These are phyloP conservation scores for Sinocyclocheilus anophthalmus DNA, from an alignment of 2,113 vertebrate genomes.

Conservation along the genomic window DNA sequence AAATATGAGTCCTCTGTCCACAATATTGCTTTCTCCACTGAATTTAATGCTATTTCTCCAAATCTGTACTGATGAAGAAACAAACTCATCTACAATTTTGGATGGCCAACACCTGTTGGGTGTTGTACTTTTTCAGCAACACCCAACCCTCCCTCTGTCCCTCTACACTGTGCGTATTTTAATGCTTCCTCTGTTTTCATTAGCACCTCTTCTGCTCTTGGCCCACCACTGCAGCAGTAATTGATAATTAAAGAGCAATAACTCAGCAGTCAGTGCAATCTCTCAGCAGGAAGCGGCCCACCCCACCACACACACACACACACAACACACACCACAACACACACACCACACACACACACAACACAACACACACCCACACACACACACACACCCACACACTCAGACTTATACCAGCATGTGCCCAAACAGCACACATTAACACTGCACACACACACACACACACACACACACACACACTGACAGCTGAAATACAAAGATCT, in stretches of 20 bases:
- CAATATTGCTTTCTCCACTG: neutral
- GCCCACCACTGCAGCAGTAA: slow-evolving; percentile 65
- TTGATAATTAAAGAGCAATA: slow-evolving; percentile 84
- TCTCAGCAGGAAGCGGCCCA: slow-evolving; percentile 70
- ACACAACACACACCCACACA: neutral
- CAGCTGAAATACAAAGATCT: neutral
- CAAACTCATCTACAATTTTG: neutral
- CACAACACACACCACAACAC: neutral
- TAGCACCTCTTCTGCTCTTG: slow-evolving; percentile 74
- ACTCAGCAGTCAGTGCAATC: slow-evolving; percentile 80
- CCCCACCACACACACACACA: slow-evolving; percentile 49
- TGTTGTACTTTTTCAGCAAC: neutral
- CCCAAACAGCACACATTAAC: neutral
- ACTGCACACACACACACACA: slow-evolving; percentile 20
- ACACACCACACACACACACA: no score
- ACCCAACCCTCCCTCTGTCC: neutral
- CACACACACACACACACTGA: slow-evolving; percentile 8
- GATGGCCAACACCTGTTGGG: neutral
- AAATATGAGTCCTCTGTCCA: neutral
- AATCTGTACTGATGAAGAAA: neutral
- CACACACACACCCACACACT: neutral
- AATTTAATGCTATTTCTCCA: neutral
- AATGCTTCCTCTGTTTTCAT: slow-evolving; percentile 78
- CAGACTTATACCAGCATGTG: neutral
- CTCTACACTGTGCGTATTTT: slow-evolving; percentile 63